phyloP scores from a whole-genome alignment of 2,113 vertebrate genomes.

The Amblyornis subalaris region DNA sequence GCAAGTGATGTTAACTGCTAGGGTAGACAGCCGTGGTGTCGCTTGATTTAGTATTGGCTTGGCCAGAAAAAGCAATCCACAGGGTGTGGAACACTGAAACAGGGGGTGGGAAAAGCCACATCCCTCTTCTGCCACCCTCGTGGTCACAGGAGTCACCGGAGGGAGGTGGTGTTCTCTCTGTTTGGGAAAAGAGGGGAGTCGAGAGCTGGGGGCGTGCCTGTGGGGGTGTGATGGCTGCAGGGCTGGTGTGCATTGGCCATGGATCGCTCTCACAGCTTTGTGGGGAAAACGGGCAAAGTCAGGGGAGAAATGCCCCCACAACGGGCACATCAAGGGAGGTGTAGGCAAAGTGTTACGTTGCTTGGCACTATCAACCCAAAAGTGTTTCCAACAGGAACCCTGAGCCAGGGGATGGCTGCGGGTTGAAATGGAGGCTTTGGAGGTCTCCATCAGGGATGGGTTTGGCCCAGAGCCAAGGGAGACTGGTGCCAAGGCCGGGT shows the following conservation, averaged over 20 bases:
- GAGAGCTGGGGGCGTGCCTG: background rate
- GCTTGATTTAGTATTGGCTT: background rate
- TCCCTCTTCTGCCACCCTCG: fast-evolving
- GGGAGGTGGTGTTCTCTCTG: background rate
- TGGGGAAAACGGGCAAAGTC: background rate
- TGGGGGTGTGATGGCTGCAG: background rate
- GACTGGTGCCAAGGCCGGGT: background rate
- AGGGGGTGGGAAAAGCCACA: background rate
- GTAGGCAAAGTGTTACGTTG: background rate
- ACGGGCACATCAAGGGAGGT: background rate
- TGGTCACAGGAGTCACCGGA: background rate
- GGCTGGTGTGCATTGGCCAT: background rate
- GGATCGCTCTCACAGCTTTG: background rate
- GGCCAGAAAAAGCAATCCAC: background rate
- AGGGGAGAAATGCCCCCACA: background rate
- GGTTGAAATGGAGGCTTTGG: background rate
- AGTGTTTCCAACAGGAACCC: background rate
- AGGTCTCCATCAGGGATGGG: background rate
- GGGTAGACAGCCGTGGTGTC: fast-evolving
- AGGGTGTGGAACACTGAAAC: background rate
- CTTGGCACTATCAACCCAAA: background rate
- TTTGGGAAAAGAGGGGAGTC: background rate
- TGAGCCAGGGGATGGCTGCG: background rate
- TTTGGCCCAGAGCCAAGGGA: background rate
- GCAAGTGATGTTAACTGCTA: background rate